Conservation (phyloP, 2,113 vertebrate species). For the Azemiops feae region DNA sequence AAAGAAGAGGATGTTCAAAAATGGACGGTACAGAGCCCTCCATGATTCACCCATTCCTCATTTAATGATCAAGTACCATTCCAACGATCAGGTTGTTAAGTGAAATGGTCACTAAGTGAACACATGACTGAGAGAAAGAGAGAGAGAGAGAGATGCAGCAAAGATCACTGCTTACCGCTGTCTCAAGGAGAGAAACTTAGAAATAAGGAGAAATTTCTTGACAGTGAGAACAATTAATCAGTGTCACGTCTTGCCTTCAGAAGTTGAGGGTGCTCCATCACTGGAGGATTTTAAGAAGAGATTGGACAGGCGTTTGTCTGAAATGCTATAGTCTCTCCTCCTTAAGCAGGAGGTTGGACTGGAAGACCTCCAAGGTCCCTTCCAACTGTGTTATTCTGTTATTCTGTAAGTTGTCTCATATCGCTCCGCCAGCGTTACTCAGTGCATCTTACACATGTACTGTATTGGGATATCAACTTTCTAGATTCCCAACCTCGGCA, state of each 20-base stretch:
- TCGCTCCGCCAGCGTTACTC: background rate
- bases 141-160: too few relatives aligned
- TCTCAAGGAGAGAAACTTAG: background rate
- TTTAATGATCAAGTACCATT: background rate
- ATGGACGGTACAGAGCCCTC: background rate
- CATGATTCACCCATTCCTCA: background rate
- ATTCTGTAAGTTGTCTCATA: background rate
- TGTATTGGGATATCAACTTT: background rate
- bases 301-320: background rate
- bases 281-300: background rate
- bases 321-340: background rate
- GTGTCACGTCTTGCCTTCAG: background rate
- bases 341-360: background rate
- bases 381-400: background rate
- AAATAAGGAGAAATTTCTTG: background rate
- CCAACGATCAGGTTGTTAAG: background rate
- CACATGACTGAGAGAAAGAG: too few relatives aligned
- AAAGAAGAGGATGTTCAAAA: background rate
- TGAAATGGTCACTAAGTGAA: background rate
- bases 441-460: background rate
- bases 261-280: background rate
- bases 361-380: background rate
- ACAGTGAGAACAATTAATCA: background rate
- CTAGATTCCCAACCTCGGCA: background rate
- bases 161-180: background rate